Conservation (phyloP, 2,113 vertebrate species). For the Camelus bactrianus region DNA sequence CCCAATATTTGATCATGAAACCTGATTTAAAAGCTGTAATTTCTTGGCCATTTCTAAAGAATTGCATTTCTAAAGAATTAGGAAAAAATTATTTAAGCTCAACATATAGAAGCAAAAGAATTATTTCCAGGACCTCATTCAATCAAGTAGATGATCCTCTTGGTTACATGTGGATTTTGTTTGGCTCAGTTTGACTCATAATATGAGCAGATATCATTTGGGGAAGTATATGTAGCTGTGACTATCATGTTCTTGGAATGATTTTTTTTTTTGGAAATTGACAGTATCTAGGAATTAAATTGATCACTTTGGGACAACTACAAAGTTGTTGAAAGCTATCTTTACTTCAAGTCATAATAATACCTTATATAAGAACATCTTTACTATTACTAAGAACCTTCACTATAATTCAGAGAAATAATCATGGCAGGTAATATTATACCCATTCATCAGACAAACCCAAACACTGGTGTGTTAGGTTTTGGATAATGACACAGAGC, state of each 20-base stretch:
- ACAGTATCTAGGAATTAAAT: neutral
- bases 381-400: neutral
- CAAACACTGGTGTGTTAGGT: neutral
- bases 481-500: neutral
- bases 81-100: conserved; percentile 21
- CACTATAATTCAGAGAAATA: neutral
- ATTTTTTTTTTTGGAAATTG: neutral
- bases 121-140: neutral
- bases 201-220: neutral
- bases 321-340: neutral
- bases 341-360: conserved; percentile 32
- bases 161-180: neutral
- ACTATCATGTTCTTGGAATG: neutral
- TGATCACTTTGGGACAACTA: neutral
- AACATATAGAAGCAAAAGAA: neutral
- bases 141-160: neutral
- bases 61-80: conserved; percentile 15
- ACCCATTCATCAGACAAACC: neutral
- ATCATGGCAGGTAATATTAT: neutral
- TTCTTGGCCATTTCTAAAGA: conserved; percentile 65
- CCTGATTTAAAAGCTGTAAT: conserved; percentile 65
- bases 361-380: neutral
- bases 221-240: neutral
- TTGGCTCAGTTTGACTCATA: neutral
- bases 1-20: conserved; percentile 67